These are phyloP conservation scores for Chrysochloris asiatica DNA, from an alignment of 2,113 vertebrate species.

Conservation along the genomic window DNA sequence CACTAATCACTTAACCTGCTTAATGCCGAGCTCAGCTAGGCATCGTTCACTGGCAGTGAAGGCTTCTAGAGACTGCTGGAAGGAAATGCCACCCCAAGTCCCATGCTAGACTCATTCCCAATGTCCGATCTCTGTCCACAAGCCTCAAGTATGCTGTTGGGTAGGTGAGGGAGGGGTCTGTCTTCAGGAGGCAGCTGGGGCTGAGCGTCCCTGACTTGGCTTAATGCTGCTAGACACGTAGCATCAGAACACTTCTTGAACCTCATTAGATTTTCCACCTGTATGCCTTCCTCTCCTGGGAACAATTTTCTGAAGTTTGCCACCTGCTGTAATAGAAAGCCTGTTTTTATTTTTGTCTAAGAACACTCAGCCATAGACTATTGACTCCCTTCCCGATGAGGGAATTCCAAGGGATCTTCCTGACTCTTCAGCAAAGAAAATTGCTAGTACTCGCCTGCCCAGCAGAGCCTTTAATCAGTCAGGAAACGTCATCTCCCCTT, in stretches of 20 bases:
- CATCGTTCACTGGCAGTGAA: not conserved
- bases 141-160: not conserved
- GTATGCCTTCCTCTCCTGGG: constrained; percentile 21
- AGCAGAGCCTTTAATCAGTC: not conserved
- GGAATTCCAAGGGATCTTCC: constrained; percentile 28
- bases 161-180: too few relatives aligned
- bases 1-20: constrained; percentile 86
- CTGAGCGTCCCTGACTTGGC: not conserved
- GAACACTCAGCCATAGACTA: constrained; percentile 15
- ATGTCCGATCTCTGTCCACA: not conserved
- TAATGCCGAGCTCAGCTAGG: constrained; percentile 75
- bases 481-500: not conserved
- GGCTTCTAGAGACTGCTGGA: not conserved
- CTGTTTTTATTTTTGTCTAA: constrained; percentile 62
- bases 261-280: not conserved
- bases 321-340: constrained; percentile 45
- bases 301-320: constrained; percentile 29
- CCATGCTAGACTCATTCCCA: not conserved
- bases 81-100: not conserved
- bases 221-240: not conserved
- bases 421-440: not conserved
- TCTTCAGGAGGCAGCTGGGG: not conserved
- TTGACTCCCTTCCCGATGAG: constrained; percentile 45
- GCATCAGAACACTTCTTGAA: not conserved
- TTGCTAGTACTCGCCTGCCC: not conserved